A percentile compares a stretch with the other conserved stretches of the same genome.
These are phyloP conservation scores for Himalopsyche phryganea DNA, from an alignment of 1,140 invertebrate species.

Conservation along the genomic window DNA sequence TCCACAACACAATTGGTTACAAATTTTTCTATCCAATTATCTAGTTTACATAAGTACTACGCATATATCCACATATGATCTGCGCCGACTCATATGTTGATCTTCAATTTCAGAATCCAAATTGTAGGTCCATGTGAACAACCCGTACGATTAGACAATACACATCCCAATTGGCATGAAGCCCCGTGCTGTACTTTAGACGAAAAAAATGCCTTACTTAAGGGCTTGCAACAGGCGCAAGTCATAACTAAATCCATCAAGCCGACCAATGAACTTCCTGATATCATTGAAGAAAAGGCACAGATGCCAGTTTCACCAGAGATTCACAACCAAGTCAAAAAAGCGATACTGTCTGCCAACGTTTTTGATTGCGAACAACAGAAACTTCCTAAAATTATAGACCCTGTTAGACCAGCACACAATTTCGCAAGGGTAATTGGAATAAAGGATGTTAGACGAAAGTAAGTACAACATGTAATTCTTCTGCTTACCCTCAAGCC, in stretches of 20 bases:
- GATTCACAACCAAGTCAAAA: slow-evolving; percentile 55
- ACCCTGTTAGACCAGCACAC: slow-evolving; percentile 64
- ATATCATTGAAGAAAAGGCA: slow-evolving; percentile 42
- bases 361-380: slow-evolving; percentile 76
- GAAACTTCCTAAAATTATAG: slow-evolving; percentile 68
- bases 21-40: too few relatives aligned
- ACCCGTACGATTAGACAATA: slow-evolving; percentile 47
- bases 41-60: too few relatives aligned
- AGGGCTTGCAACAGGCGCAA: slow-evolving; percentile 70
- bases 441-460: slow-evolving; percentile 64
- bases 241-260: slow-evolving; percentile 71
- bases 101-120: slow-evolving; percentile 43
- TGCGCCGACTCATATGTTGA: too few relatives aligned
- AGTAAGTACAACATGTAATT: slow-evolving; percentile 59
- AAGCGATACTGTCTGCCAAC: slow-evolving; percentile 65
- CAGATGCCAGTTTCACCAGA: slow-evolving; percentile 47
- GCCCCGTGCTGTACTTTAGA: slow-evolving; percentile 56
- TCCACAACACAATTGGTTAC: too few relatives aligned
- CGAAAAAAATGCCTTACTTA: slow-evolving; percentile 63
- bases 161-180: slow-evolving; percentile 64
- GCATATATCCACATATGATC: too few relatives aligned
- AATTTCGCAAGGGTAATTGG: slow-evolving; percentile 70
- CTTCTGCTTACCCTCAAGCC: too few relatives aligned
- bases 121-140: slow-evolving; percentile 47
- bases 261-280: slow-evolving; percentile 59